Base-by-base conservation (phyloP, 2,113 vertebrate species). In the Australoheros scitulus region DNA sequence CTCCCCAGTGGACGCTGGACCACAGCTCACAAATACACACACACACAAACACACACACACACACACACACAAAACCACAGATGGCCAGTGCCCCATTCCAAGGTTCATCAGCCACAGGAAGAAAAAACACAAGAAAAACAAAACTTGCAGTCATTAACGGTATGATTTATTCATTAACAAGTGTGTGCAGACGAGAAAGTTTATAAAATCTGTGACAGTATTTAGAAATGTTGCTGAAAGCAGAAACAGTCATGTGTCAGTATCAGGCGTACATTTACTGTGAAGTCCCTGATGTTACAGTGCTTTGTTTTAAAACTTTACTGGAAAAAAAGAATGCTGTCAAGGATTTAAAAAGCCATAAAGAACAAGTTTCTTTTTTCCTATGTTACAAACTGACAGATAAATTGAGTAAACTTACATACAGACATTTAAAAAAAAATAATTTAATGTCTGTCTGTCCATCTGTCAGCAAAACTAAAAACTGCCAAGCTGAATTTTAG, bases 11-110 rank as follows among this genome's bases (percentile, higher is more conserved):
- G 92, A 95, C 90, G 52, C 80, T 68, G 89, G 92, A 89, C 91
- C 83, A 84, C 80, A 77, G 85, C 92, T 81, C 88, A 47, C 86
- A 84, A 81, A 74, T 85, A 82, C 79, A 79, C 70, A 47, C 63
- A 75, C 61, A 72, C 78, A 72, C 77, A 65, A 52, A 79, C 32
- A 79, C 13, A 43, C 59, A 75, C 61, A 77, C 68, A 65, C 76
- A 79, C 61, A 80, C 77, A 88, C 76, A 76, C 13, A 88, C 32
- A 86, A 74, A 89, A 89, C 91, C 92, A 59, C 95, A 96, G 94
- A 96, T 95, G 95, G 95, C 93, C 90, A 47, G 84, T 88, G 86
- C 88, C 82, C 92, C 92, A 88, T 93, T 95, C 94, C 94, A 94
- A 91, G 88, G 92, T 93, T 92, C 88, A 88, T 87, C 87, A 89